Conservation (phyloP, 2,888 invertebrate species). For the Acanthosepion pharaonis region DNA sequence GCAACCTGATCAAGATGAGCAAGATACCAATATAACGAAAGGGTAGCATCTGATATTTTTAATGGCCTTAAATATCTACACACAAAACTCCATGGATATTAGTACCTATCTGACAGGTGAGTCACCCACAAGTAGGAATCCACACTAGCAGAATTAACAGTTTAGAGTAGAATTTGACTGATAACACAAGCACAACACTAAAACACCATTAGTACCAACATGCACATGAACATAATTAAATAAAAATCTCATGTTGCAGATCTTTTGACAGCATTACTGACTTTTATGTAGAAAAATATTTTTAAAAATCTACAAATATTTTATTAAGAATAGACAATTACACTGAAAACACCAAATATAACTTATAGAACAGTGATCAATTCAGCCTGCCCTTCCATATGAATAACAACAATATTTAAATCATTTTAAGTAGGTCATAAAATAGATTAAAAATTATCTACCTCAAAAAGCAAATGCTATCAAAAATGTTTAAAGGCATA, state of each 20-base stretch:
- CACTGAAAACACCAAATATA: not conserved
- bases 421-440: not conserved
- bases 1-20: not conserved
- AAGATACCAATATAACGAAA: not conserved
- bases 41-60: not conserved
- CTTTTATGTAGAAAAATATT: not conserved
- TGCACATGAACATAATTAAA: not conserved
- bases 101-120: not conserved
- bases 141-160: not conserved
- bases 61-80: not conserved
- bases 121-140: not conserved
- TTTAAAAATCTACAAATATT: not conserved
- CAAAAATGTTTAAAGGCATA: not conserved
- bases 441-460: not conserved
- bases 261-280: too few relatives aligned
- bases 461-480: not conserved
- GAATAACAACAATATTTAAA: not conserved
- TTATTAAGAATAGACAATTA: not conserved
- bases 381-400: too few relatives aligned
- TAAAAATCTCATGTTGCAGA: too few relatives aligned
- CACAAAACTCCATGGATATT: not conserved
- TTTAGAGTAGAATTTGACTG: not conserved
- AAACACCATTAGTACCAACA: not conserved
- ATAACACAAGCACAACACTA: not conserved
- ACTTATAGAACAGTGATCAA: not conserved